phyloP scores from a whole-genome alignment of 2,797 vertebrate species.

The Chiroxiphia lanceolata region DNA sequence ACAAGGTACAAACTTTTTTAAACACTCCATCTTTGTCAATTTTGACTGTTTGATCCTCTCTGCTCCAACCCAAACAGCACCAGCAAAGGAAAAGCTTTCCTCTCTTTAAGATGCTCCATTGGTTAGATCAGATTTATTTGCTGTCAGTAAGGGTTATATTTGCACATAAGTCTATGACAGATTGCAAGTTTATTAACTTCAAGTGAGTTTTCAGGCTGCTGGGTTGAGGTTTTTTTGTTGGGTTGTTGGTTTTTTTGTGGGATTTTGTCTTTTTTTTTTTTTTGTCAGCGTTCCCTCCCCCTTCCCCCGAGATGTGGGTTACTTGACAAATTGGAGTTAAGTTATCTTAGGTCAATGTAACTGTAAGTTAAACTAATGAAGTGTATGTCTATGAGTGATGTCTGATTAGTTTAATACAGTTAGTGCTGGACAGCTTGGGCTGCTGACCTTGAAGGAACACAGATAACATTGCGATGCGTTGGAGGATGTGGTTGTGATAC shows the following conservation, averaged over 20 bases:
- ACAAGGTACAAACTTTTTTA: background rate
- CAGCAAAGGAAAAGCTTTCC: constrained; percentile 5
- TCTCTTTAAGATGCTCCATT: constrained; percentile 41
- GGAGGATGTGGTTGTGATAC: constrained; percentile 63
- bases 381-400: constrained; percentile 67
- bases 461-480: constrained; percentile 72
- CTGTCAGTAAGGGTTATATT: constrained; percentile 63
- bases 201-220: constrained; percentile 59
- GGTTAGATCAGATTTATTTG: constrained; percentile 61
- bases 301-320: constrained; percentile 57
- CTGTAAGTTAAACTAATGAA: constrained; percentile 74
- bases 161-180: constrained; percentile 64
- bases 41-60: constrained; percentile 32
- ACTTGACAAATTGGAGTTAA: constrained; percentile 71
- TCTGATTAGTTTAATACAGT: constrained; percentile 72
- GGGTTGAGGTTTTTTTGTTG: constrained; percentile 35
- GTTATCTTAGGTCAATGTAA: constrained; percentile 74
- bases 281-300: background rate
- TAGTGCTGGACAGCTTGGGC: constrained; percentile 71
- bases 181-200: constrained; percentile 68
- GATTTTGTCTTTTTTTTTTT: background rate
- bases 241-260: background rate
- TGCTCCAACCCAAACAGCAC: constrained; percentile 27
- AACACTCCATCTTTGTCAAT: constrained; percentile 31
- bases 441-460: constrained; percentile 71